Conservation (phyloP, 2,888 invertebrate genomes). For the Phorcus lineatus region DNA sequence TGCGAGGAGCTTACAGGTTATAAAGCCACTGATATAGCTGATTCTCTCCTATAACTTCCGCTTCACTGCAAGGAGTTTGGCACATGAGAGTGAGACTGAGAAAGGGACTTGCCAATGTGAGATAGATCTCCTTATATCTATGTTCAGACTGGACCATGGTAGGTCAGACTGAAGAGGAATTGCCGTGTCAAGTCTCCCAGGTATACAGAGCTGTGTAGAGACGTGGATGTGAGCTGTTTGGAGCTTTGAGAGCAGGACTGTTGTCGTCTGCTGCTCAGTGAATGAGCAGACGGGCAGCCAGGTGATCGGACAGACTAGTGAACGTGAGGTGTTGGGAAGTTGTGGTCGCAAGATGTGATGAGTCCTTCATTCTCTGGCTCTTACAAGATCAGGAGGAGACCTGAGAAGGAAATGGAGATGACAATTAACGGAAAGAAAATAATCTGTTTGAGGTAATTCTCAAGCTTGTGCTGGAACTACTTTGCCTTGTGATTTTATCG, state of each 20-base stretch:
- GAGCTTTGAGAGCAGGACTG: background rate
- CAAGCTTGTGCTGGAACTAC: no score
- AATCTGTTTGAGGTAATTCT: no score
- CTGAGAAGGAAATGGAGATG: background rate
- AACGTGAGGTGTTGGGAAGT: background rate
- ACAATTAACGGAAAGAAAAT: background rate
- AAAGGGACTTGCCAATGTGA: background rate
- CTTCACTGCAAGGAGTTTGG: background rate
- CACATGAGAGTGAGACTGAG: background rate
- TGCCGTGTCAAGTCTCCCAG: background rate
- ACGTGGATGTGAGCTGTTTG: background rate
- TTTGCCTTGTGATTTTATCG: no score
- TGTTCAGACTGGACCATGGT: background rate
- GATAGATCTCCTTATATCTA: background rate
- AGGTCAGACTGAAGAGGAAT: background rate
- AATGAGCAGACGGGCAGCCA: background rate
- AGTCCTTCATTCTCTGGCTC: no score
- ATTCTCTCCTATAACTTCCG: background rate
- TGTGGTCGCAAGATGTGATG: no score
- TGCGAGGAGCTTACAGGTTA: conserved; percentile 5
- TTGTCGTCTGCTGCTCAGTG: background rate
- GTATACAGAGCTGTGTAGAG: background rate
- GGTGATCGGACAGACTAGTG: background rate
- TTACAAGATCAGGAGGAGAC: no score
- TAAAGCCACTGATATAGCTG: background rate